Percentiles rank a stretch among this genome's conserved stretches.
These are phyloP conservation scores for Acleris sparsana DNA, from an alignment of 2,888 invertebrate species.

Conservation along the genomic window DNA sequence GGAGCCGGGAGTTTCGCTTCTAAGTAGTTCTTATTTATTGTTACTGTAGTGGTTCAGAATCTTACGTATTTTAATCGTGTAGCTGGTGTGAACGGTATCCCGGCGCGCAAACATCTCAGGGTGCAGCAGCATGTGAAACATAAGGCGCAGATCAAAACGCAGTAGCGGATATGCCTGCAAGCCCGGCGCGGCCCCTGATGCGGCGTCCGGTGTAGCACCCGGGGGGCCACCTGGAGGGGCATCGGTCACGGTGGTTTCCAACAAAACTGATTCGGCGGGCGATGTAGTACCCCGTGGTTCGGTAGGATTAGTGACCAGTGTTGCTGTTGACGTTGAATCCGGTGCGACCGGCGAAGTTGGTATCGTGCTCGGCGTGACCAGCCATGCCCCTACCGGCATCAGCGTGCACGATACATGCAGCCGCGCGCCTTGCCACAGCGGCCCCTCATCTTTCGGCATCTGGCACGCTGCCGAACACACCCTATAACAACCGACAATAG, in stretches of 20 bases:
- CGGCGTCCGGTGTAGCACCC: too few relatives aligned
- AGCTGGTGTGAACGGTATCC: constrained; percentile 52
- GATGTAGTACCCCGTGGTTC: too few relatives aligned
- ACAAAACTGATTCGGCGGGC: too few relatives aligned
- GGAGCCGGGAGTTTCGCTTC: too few relatives aligned
- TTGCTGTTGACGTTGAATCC: too few relatives aligned
- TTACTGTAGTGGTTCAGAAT: constrained; percentile 42
- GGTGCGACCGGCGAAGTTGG: too few relatives aligned
- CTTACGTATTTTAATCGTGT: constrained; percentile 63
- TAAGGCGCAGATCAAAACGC: constrained; percentile 52
- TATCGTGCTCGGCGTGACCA: constrained; percentile 33
- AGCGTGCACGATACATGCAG: constrained; percentile 49
- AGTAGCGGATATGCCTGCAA: constrained; percentile 47
- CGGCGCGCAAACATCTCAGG: constrained; percentile 50
- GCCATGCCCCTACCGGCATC: constrained; percentile 45
- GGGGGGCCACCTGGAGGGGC: too few relatives aligned
- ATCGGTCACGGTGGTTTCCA: too few relatives aligned
- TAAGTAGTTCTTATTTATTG: too few relatives aligned
- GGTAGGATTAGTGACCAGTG: too few relatives aligned
- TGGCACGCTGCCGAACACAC: constrained; percentile 73
- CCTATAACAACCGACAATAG: constrained; percentile 43
- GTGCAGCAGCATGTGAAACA: constrained; percentile 55
- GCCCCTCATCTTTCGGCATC: constrained; percentile 54
- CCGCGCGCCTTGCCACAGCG: constrained; percentile 59
- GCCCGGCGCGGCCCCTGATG: constrained; percentile 7